Evolutionary conservation across 2,797 vertebrate species (phyloP).

Genomic region (Vireo griseus): DNA sequence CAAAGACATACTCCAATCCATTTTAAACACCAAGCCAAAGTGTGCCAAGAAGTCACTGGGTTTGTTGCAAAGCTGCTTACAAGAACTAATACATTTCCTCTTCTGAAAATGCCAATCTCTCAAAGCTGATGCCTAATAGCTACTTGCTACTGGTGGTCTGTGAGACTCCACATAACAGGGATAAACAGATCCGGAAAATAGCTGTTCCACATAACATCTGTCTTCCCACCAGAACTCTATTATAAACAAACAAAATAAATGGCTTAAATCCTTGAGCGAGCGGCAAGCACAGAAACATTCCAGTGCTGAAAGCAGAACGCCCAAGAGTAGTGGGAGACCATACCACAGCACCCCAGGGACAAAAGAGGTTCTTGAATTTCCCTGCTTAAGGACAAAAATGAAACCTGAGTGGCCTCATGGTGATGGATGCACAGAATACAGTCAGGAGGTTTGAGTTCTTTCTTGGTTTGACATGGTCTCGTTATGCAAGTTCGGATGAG

Average conservation of each 20-base stretch:
- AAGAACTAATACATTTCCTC: background rate
- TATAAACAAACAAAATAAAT: slow-evolving; percentile 64
- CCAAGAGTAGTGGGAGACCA: slow-evolving; percentile 7
- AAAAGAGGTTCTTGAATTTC: background rate
- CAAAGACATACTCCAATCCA: background rate
- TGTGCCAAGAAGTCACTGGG: background rate
- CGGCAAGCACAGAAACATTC: slow-evolving; percentile 38
- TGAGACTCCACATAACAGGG: background rate
- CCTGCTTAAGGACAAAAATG: background rate
- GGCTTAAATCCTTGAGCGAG: slow-evolving; percentile 47
- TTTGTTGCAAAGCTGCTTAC: background rate
- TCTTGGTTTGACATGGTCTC: background rate
- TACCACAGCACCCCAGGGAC: background rate
- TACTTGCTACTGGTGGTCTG: background rate
- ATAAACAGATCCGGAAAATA: slow-evolving; percentile 28
- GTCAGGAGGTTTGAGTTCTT: background rate
- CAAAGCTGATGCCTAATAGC: background rate
- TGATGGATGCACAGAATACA: background rate
- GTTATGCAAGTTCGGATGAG: background rate
- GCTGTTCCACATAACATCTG: slow-evolving; percentile 64
- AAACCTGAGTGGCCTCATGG: background rate
- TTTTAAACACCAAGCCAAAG: background rate
- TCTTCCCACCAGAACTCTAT: slow-evolving; percentile 46
- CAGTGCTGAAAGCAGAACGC: slow-evolving; percentile 12
- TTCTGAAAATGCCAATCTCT: background rate